These are phyloP conservation scores for Drosophila algonquin DNA, from an alignment of 2,888 invertebrate species.

Conservation along the genomic window DNA sequence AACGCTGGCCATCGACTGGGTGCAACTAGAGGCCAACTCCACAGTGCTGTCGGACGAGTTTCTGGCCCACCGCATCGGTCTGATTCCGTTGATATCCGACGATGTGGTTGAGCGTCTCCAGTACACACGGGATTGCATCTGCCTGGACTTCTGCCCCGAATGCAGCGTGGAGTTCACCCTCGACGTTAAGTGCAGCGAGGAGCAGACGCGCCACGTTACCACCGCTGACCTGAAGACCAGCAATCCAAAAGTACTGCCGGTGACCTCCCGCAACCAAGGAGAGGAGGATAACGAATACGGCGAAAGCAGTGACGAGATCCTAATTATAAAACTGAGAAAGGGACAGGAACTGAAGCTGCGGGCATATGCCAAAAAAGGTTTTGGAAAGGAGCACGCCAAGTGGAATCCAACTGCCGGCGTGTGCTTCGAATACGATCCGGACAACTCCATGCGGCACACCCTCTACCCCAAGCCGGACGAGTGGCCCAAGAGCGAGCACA, in stretches of 20 bases:
- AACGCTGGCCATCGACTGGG: constrained; percentile 99
- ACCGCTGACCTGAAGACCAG: constrained; percentile 97
- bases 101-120: constrained; percentile 97
- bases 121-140: constrained; percentile 97
- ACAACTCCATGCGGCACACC: constrained; percentile 98
- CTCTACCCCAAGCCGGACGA: constrained; percentile 98
- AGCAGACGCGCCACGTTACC: constrained; percentile 97
- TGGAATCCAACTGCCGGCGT: constrained; percentile 99
- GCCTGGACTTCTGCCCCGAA: constrained; percentile 98
- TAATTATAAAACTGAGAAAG: constrained; percentile 89
- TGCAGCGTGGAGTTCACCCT: constrained; percentile 99
- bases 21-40: constrained; percentile 98
- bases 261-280: constrained; percentile 95
- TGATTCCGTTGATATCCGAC: constrained; percentile 97
- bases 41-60: constrained; percentile 99
- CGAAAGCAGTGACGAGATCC: constrained; percentile 92
- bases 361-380: constrained; percentile 97
- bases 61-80: constrained; percentile 97
- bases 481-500: constrained; percentile 99
- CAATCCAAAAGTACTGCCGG: constrained; percentile 95
- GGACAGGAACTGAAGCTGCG: constrained; percentile 96
- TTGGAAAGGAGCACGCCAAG: constrained; percentile 98
- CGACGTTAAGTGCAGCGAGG: constrained; percentile 97
- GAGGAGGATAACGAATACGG: constrained; percentile 97
- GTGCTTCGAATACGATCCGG: constrained; percentile 99